A percentile compares a stretch with the other conserved stretches of the same genome.
Conservation (phyloP, 2,888 invertebrate species). For the Hydrotaea cyrtoneurina region DNA sequence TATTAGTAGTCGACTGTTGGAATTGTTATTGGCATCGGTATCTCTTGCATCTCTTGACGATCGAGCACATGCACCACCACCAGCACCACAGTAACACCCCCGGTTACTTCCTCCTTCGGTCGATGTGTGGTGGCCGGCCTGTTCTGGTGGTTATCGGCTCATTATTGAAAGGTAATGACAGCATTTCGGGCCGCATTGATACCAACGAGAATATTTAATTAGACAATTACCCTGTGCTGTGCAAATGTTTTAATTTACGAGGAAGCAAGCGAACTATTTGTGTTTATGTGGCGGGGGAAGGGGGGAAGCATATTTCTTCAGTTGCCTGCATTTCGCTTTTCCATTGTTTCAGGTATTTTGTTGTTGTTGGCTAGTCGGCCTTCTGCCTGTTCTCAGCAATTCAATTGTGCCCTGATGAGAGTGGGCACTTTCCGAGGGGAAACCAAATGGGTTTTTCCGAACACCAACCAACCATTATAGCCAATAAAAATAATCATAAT, state of each 20-base stretch:
- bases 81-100: conserved; percentile 14
- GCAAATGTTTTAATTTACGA: conserved; percentile 67
- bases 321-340: neutral
- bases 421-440: conserved; percentile 47
- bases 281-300: conserved; percentile 63
- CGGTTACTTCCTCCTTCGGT: conserved; percentile 4
- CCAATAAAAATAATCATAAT: conserved; percentile 42
- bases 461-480: conserved; percentile 53
- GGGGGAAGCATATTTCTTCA: conserved; percentile 45
- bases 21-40: conserved; percentile 30
- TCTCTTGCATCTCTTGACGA: conserved; percentile 24
- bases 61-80: neutral
- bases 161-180: conserved; percentile 59
- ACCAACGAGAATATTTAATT: conserved; percentile 45
- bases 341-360: conserved; percentile 15
- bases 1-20: too few relatives aligned
- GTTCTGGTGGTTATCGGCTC: conserved; percentile 34
- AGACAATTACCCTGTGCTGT: conserved; percentile 60
- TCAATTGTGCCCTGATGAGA: conserved; percentile 54
- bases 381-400: conserved; percentile 19
- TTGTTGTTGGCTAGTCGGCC: too few relatives aligned
- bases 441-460: conserved; percentile 14
- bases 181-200: conserved; percentile 35
- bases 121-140: neutral
- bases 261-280: conserved; percentile 47